Evolutionary conservation across 2,888 invertebrate species (phyloP).

Genomic region (Sarcophaga subvicina): DNA sequence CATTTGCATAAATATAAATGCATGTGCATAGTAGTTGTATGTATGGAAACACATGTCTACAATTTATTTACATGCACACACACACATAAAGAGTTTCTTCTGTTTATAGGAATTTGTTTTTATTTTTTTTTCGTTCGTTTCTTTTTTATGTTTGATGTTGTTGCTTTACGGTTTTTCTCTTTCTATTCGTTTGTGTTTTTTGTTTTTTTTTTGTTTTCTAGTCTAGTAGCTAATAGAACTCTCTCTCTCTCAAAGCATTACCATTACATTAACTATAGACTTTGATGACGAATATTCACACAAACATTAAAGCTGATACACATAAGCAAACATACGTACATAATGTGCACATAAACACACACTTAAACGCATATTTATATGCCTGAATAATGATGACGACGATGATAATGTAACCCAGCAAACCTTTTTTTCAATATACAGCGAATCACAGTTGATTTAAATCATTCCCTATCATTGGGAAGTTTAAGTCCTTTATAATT

Average conservation of each 20-base stretch:
- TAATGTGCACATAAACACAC: neutral
- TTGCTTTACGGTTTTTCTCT: constrained; percentile 6
- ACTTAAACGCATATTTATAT: too few species aligned
- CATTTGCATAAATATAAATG: neutral
- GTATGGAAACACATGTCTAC: neutral
- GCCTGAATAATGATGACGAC: too few species aligned
- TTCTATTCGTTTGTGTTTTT: constrained; percentile 25
- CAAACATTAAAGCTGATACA: neutral
- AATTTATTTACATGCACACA: neutral
- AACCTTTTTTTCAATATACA: too few species aligned
- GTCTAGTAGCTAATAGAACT: constrained; percentile 68
- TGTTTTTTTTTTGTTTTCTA: constrained; percentile 56
- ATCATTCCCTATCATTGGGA: too few species aligned
- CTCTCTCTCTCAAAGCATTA: constrained; percentile 65
- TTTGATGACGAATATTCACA: constrained; percentile 39
- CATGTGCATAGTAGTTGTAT: neutral
- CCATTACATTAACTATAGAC: constrained; percentile 61
- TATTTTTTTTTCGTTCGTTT: neutral
- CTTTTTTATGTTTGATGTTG: constrained; percentile 41
- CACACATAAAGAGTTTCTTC: neutral
- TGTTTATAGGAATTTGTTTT: neutral
- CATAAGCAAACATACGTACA: too few species aligned
- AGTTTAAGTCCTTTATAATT: too few species aligned
- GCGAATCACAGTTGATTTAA: too few species aligned
- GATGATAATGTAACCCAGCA: too few species aligned